These are phyloP conservation scores for Ianthella basta DNA, from an alignment of 37 sponge, comb jelly and placozoan species.

Conservation along the genomic window DNA sequence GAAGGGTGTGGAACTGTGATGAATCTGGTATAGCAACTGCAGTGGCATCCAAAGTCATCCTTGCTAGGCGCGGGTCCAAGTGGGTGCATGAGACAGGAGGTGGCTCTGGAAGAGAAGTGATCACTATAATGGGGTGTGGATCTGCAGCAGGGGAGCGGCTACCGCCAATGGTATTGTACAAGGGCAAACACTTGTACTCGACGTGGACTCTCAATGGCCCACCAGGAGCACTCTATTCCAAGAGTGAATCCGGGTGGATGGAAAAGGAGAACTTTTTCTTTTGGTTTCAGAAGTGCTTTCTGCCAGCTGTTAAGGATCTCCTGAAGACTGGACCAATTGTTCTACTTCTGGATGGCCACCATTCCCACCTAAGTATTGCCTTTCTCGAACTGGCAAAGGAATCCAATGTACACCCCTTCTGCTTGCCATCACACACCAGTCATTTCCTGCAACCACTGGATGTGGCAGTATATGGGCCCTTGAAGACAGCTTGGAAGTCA, in stretches of 20 bases:
- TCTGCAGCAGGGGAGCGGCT: slow-evolving; percentile 48
- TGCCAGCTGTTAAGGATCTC: slow-evolving; percentile 35
- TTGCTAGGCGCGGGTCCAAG: slow-evolving; percentile 39
- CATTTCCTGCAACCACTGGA: slow-evolving; percentile 61
- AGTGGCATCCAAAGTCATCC: slow-evolving; percentile 13
- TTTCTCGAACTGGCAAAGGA: slow-evolving; percentile 35
- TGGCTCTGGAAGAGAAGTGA: slow-evolving; percentile 55
- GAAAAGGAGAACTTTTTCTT: slow-evolving; percentile 40
- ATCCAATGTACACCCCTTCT: slow-evolving; percentile 41
- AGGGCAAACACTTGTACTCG: slow-evolving; percentile 54
- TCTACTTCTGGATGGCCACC: slow-evolving; percentile 73
- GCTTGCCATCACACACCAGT: slow-evolving; percentile 61
- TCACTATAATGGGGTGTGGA: slow-evolving; percentile 47
- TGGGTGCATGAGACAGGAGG: slow-evolving; percentile 53
- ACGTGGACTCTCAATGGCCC: slow-evolving; percentile 55
- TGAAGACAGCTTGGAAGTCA: slow-evolving; percentile 53
- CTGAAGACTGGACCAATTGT: slow-evolving; percentile 28
- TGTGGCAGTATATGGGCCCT: slow-evolving; percentile 53
- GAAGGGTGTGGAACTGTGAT: slow-evolving; percentile 52
- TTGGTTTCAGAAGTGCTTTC: slow-evolving; percentile 55
- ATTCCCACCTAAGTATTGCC: slow-evolving; percentile 40
- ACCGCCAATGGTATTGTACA: slow-evolving; percentile 68
- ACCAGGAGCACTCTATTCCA: slow-evolving; percentile 41
- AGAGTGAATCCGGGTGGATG: slow-evolving; percentile 65
- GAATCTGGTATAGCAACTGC: slow-evolving; percentile 60